Base-by-base conservation (phyloP, 2,888 invertebrate species). In the Drosophila borborema region DNA sequence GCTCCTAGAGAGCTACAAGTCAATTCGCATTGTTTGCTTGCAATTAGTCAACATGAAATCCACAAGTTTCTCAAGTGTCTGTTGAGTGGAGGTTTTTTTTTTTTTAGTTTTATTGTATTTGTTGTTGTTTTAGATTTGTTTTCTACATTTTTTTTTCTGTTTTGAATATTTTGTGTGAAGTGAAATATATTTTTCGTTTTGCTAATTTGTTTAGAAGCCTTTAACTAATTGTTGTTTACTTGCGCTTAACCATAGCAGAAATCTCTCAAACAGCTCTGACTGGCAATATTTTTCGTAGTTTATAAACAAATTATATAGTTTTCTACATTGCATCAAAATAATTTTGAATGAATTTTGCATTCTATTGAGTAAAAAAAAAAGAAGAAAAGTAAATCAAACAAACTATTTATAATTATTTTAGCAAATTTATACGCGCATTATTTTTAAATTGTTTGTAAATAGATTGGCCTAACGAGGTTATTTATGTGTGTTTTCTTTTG, bases 31-130 rank as follows among this genome's bases (percentile, higher is more conserved):
- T 75, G 66, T 80, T 80, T 77, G 77, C 71, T 16, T 59, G 64
- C 74, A 89, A 86, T 89, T 89, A 86, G 80, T 87, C 85, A 89
- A 84, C 82, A 76, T 69, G 80, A 89, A 74, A 74, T 86, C 71
- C 82, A 85, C 77, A 88, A 80, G 81, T 77, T 51, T 80, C 31
- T 74, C 38, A 71, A 77, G 75, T 58, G 80, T 54, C 63, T 80
- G 64, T 80, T 64, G 64, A 80, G 75, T 64, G 60, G 38, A 48
- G 48, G 61, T 53, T 70, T 75, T 49, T 56, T 53, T 53, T 45
- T 16, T 49, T 48, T 64, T 20, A 20, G 0, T 65, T 61, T 70
- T 5, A 8, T 31, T 34, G 38, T 28, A n/a, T 51, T 36, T 53
- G 14, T 60, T 53, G 14, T 60, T 80, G 53, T 77, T 79, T 34